These are phyloP conservation scores for Halocynthia aurantium DNA, from an alignment of 23 tunicate species.

Conservation along the genomic window DNA sequence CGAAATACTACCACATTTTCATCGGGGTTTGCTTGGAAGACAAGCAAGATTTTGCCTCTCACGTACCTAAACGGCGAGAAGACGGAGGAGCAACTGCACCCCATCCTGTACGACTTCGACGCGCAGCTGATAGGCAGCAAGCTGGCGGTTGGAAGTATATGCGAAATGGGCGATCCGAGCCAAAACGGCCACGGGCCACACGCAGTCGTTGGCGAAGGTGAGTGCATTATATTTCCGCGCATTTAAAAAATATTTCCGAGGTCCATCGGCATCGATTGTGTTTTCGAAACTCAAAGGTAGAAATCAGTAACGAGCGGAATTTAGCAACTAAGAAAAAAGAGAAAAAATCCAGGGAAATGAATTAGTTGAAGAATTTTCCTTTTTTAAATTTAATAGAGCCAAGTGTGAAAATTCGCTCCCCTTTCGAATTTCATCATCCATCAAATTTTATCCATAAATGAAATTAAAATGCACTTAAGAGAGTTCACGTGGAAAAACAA, in stretches of 20 bases:
- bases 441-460: too few species aligned
- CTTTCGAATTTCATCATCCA: too few species aligned
- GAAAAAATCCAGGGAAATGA: too few species aligned
- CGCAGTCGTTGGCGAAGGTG: slow-evolving; percentile 20
- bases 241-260: background rate
- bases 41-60: slow-evolving; percentile 28
- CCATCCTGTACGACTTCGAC: slow-evolving; percentile 17
- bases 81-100: slow-evolving; percentile 19
- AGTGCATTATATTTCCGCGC: background rate
- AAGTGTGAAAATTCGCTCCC: too few species aligned
- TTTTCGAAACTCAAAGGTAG: background rate
- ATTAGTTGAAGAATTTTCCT: too few species aligned
- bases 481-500: too few species aligned
- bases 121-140: slow-evolving; percentile 30
- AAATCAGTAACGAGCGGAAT: background rate
- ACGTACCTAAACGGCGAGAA: slow-evolving; percentile 13
- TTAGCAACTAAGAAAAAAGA: background rate
- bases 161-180: slow-evolving; percentile 33
- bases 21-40: background rate
- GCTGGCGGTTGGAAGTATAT: slow-evolving; percentile 24
- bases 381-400: too few species aligned
- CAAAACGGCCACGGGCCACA: background rate
- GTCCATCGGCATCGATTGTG: background rate
- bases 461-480: too few species aligned
- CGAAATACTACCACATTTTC: background rate